phyloP scores from a whole-genome alignment of 1,140 invertebrate species.

The Drosophila truncata region DNA sequence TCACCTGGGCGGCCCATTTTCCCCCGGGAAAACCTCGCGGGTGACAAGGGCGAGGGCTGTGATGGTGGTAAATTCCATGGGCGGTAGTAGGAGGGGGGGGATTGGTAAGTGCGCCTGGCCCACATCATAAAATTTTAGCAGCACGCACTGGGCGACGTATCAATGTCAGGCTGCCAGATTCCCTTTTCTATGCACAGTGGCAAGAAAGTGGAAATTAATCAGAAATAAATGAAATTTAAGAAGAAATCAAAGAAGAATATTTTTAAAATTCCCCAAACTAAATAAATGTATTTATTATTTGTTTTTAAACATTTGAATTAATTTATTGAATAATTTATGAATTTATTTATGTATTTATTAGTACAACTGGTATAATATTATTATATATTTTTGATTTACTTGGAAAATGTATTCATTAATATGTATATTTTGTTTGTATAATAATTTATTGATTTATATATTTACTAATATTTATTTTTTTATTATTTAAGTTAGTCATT shows the following conservation, averaged over 20 bases:
- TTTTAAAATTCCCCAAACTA: neutral
- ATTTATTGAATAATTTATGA: neutral
- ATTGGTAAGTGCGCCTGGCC: slow-evolving; percentile 31
- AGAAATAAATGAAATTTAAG: neutral
- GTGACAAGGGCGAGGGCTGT: neutral
- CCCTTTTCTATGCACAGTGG: slow-evolving; percentile 24
- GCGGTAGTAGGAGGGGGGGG: neutral
- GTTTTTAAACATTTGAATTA: no score
- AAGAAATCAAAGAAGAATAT: neutral
- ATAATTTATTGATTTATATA: no score
- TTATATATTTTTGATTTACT: no score
- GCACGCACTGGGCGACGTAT: slow-evolving; percentile 58
- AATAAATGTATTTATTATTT: no score
- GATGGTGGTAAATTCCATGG: neutral
- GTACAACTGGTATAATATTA: no score
- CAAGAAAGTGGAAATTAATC: neutral
- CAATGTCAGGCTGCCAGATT: slow-evolving; percentile 51
- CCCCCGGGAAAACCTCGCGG: slow-evolving; percentile 27
- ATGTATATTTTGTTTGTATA: no score
- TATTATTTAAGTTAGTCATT: neutral
- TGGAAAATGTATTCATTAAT: no score
- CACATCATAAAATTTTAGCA: slow-evolving; percentile 78
- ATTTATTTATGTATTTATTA: neutral
- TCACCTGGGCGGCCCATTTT: slow-evolving; percentile 71
- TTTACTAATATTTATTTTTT: no score